Base-by-base conservation (phyloP, 2,888 invertebrate genomes). In the Cataglyphis altisquamis region DNA sequence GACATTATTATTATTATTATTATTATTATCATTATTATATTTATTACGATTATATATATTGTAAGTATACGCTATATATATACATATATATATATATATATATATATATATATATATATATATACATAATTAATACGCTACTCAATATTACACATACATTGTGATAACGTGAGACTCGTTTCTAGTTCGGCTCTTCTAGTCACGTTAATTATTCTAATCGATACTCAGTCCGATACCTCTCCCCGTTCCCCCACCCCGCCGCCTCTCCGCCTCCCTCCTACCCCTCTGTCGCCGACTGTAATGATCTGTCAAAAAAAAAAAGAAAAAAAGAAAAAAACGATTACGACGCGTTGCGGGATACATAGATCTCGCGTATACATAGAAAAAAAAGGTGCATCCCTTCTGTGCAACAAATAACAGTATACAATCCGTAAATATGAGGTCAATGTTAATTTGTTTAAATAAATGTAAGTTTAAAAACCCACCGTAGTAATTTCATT, bases 401-500 rank as follows among this genome's bases (percentile, higher is more conserved):
- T 92, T 92, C 92, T 93, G 93, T 94, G 91, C 92, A 93, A 93
- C 93, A 92, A 92, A 94, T 93, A 93, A 93, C 93, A 93, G 92
- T 93, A 94, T 93, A 93, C 92, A 94, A 94, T 93, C 94, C 93
- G 92, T 94, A 94, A 94, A 88, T 94, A 94, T 94, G 94, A 94
- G 94, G 93, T 94, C 94, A 94, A 94, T 95, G 94, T 94, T 94
- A 94, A 94, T 95, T 95, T 95, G 94, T 95, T 95, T 94, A 94
- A 94, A 95, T 95, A 95, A 94, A 94, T 95, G 94, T 95, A 94
- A 95, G 94, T 94, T 94, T 90, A 89, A 94, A 94, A 94, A 94
- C 93, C 92, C 92, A 92, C 18, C 18, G 62, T 78, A 39, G 48
- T 21, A 62, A 52, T 84, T 82, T 62, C 45, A 80, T 82, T 86